Percentiles rank a stretch among this genome's conserved stretches.
phyloP scores from a whole-genome alignment of 2,797 vertebrate species.

The Dendrocincla tyrannina region DNA sequence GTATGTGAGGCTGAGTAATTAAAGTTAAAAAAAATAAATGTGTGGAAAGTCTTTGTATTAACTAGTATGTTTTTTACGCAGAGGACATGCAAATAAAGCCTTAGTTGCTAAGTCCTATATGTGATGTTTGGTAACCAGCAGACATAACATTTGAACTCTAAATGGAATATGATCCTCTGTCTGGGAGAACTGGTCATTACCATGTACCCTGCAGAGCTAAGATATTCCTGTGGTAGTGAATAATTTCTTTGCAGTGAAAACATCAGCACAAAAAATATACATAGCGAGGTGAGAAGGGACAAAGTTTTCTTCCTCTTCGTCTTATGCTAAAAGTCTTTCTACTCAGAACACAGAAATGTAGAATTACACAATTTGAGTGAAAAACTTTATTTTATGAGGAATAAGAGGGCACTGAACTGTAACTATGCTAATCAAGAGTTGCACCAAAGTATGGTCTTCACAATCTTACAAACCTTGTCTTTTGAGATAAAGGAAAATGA shows the following conservation, averaged over 20 bases:
- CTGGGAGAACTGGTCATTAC: slow-evolving; percentile 1
- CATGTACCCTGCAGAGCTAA: slow-evolving; percentile 2
- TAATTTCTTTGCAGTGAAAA: slow-evolving; percentile 11
- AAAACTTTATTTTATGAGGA: neutral
- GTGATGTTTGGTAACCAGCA: neutral
- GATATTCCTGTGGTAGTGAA: neutral
- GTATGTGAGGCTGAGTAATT: neutral
- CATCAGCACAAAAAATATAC: neutral
- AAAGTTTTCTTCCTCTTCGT: neutral
- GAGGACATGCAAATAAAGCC: neutral
- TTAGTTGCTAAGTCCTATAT: neutral
- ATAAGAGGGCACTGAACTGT: neutral
- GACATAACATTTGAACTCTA: slow-evolving; percentile 2
- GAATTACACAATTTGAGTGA: neutral
- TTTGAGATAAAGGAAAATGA: neutral
- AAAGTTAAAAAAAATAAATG: neutral
- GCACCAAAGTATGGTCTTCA: neutral
- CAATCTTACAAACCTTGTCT: neutral
- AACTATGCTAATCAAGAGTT: neutral
- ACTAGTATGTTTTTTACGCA: neutral
- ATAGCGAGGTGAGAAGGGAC: neutral
- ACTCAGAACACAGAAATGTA: neutral
- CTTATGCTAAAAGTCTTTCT: neutral
- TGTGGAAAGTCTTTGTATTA: neutral
- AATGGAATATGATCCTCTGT: neutral